phyloP scores from a whole-genome alignment of 2,888 invertebrate genomes.

The Pristionchus arcanus region DNA sequence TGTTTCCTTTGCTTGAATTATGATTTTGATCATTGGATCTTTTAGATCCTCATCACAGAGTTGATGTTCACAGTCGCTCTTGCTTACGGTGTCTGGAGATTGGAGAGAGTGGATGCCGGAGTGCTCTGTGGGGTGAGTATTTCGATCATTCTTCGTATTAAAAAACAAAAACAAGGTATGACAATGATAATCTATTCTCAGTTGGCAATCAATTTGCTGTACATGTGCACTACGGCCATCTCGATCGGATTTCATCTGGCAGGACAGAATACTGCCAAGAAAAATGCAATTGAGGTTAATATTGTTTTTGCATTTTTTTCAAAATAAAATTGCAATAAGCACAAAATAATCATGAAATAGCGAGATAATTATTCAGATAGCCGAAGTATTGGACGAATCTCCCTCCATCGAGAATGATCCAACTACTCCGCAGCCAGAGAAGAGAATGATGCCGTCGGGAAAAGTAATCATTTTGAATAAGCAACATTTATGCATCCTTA shows the following conservation, averaged over 20 bases:
- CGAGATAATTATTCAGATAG: background rate
- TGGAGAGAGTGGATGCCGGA: slow-evolving; percentile 75
- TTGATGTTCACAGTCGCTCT: slow-evolving; percentile 77
- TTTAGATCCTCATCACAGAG: slow-evolving; percentile 75
- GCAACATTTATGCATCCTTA: background rate
- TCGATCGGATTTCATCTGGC: slow-evolving; percentile 78
- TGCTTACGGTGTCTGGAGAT: slow-evolving; percentile 76
- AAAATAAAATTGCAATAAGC: too few species aligned
- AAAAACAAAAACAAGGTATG: background rate
- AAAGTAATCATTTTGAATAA: slow-evolving; percentile 56
- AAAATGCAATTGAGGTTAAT: slow-evolving; percentile 68
- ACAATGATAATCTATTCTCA: slow-evolving; percentile 39
- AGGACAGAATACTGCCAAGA: slow-evolving; percentile 73
- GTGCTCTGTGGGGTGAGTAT: slow-evolving; percentile 71
- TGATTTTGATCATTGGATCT: background rate
- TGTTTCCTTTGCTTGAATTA: background rate
- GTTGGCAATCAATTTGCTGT: slow-evolving; percentile 76
- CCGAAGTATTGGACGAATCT: slow-evolving; percentile 29
- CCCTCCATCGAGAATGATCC: slow-evolving; percentile 52
- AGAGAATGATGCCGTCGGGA: slow-evolving; percentile 41
- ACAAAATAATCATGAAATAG: too few species aligned
- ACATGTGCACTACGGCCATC: slow-evolving; percentile 77
- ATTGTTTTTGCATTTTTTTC: too few species aligned
- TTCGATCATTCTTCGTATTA: background rate
- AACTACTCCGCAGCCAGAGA: slow-evolving; percentile 15